phyloP scores from a whole-genome alignment of 2,113 vertebrate species.

The Hypanus sabinus region DNA sequence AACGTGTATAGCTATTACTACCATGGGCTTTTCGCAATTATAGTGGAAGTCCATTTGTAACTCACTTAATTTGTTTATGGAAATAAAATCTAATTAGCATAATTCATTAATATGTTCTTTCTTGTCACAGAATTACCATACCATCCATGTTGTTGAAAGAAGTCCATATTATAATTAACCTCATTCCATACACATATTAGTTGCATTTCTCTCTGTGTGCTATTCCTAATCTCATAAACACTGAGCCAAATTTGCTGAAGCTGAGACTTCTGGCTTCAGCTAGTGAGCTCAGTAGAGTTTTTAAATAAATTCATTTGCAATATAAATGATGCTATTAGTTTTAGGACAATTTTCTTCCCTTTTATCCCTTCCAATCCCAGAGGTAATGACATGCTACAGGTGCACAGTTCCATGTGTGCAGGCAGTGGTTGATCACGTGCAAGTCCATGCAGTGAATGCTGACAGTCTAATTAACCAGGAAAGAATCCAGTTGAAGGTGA shows the following conservation, averaged over 20 bases:
- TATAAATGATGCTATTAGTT: neutral
- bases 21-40: neutral
- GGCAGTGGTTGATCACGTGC: neutral
- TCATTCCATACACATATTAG: slow-evolving; percentile 2
- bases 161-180: neutral
- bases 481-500: neutral
- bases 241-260: neutral
- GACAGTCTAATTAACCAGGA: neutral
- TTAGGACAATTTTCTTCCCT: neutral
- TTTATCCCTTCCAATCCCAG: neutral
- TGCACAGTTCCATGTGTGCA: neutral
- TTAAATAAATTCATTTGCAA: neutral
- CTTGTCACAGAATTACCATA: neutral
- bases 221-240: slow-evolving; percentile 1
- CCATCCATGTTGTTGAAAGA: neutral
- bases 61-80: neutral
- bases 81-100: neutral
- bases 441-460: neutral
- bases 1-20: neutral
- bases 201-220: neutral
- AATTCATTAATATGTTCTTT: slow-evolving; percentile 17
- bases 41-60: neutral
- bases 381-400: no score
- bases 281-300: neutral
- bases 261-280: neutral